Conservation (phyloP, 2,113 vertebrate genomes). For the Corydoras sp. region DNA sequence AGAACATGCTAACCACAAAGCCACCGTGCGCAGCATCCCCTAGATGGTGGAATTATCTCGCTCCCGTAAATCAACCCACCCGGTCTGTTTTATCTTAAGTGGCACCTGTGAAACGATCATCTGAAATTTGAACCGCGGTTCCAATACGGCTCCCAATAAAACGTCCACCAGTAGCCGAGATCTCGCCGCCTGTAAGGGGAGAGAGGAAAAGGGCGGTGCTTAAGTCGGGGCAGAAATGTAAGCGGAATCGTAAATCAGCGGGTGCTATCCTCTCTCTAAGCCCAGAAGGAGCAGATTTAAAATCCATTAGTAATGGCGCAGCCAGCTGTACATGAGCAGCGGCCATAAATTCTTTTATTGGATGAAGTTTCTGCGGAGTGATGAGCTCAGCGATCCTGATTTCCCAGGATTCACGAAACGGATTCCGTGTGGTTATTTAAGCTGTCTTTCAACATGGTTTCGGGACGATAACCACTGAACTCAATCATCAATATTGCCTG, state of each 20-base stretch:
- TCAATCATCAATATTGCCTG: too few species aligned
- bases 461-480: neutral
- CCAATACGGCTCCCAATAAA: conserved; percentile 53
- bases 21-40: too few species aligned
- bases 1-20: too few species aligned
- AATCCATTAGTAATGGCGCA: conserved; percentile 63
- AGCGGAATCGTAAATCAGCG: conserved; percentile 29
- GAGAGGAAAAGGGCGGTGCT: conserved; percentile 19
- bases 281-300: conserved; percentile 66
- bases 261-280: conserved; percentile 19
- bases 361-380: conserved; percentile 66
- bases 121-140: conserved; percentile 45
- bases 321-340: conserved; percentile 71
- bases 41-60: conserved; percentile 29
- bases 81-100: conserved; percentile 40
- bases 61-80: conserved; percentile 51
- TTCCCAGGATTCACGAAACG: conserved; percentile 50
- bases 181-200: conserved; percentile 25
- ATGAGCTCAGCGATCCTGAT: conserved; percentile 65
- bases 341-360: conserved; percentile 74
- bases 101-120: conserved; percentile 42
- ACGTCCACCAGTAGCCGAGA: conserved; percentile 51
- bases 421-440: conserved; percentile 5
- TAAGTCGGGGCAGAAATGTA: conserved; percentile 23
- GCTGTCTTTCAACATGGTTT: conserved; percentile 5